These are phyloP conservation scores for Varanus salvator DNA, from an alignment of 2,113 vertebrate genomes.

Conservation along the genomic window DNA sequence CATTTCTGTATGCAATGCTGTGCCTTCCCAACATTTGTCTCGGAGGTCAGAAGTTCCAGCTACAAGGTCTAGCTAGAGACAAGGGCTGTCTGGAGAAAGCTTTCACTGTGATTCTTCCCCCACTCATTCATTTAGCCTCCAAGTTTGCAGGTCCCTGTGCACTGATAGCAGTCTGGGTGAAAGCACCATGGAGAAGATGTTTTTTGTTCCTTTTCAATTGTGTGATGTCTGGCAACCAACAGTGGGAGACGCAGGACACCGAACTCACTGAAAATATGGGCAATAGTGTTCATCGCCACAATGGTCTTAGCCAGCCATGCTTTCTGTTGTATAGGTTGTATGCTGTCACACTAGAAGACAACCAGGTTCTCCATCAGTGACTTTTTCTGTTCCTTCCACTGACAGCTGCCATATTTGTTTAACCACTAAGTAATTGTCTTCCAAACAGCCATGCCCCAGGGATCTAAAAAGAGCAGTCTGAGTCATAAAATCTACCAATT, in stretches of 20 bases:
- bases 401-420: slow-evolving; percentile 64
- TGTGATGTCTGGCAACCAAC: neutral
- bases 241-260: neutral
- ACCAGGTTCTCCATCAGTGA: slow-evolving; percentile 42
- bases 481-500: slow-evolving; percentile 59
- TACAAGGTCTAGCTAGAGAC: too few relatives aligned
- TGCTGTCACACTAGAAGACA: slow-evolving; percentile 20
- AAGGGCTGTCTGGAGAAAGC: too few relatives aligned
- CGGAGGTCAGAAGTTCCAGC: too few relatives aligned
- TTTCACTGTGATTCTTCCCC: too few relatives aligned
- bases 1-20: too few relatives aligned
- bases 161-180: too few relatives aligned
- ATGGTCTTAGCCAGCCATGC: neutral
- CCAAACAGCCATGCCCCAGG: slow-evolving; percentile 58
- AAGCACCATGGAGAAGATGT: too few relatives aligned
- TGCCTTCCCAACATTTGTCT: too few relatives aligned
- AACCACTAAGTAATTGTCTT: slow-evolving; percentile 67
- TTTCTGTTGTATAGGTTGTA: slow-evolving; percentile 4
- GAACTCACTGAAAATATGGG: neutral
- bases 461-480: slow-evolving; percentile 59
- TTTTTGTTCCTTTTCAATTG: neutral
- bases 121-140: too few relatives aligned
- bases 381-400: slow-evolving; percentile 47
- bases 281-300: neutral
- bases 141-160: too few relatives aligned